Conservation (phyloP, 1,140 invertebrate species). For the Drosophila ohnishii region DNA sequence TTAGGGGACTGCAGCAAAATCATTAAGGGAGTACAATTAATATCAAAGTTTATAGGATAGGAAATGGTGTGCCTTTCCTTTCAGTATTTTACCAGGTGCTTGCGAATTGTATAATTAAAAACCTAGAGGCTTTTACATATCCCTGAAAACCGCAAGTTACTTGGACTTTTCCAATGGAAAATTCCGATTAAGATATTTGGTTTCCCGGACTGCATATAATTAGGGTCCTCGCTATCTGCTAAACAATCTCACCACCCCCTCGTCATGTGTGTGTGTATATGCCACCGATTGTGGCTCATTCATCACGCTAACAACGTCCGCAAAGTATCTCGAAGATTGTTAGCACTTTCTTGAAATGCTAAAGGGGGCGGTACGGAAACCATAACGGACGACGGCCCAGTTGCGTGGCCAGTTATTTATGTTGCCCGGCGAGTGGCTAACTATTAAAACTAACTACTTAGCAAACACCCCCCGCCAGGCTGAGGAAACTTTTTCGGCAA, state of each 20-base stretch:
- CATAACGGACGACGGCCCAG: constrained; percentile 28
- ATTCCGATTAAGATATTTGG: constrained; percentile 38
- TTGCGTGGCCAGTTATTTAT: constrained; percentile 73
- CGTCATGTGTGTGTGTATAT: not conserved
- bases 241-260: constrained; percentile 1
- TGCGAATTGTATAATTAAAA: constrained; percentile 1
- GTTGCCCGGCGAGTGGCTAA: constrained; percentile 60
- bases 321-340: constrained; percentile 75
- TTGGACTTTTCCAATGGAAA: constrained; percentile 5
- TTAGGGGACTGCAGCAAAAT: constrained; percentile 22
- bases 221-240: constrained; percentile 15
- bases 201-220: constrained; percentile 46
- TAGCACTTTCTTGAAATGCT: constrained; percentile 59
- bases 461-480: constrained; percentile 47
- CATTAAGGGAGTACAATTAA: constrained; percentile 33
- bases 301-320: constrained; percentile 62
- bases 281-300: constrained; percentile 48
- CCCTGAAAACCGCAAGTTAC: not conserved
- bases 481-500: constrained; percentile 67
- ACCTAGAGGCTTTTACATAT: not conserved
- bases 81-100: constrained; percentile 6
- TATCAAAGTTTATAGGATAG: constrained; percentile 10
- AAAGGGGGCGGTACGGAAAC: constrained; percentile 11
- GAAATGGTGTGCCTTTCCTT: constrained; percentile 6
- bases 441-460: constrained; percentile 82